phyloP scores from a whole-genome alignment of 1,140 invertebrate species.

The Euwallacea similis region DNA sequence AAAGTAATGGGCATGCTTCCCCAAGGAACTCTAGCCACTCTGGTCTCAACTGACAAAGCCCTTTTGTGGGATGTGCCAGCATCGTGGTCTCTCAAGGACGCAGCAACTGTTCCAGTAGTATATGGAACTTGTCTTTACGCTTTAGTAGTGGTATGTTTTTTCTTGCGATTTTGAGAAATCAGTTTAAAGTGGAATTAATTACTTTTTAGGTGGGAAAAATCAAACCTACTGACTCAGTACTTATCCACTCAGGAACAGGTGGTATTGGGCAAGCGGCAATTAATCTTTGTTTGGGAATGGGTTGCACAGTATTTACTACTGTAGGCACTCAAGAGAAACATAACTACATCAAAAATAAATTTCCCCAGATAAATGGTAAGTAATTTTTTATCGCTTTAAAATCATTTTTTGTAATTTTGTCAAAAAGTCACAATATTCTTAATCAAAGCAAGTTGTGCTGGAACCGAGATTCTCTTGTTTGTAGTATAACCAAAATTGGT shows the following conservation, averaged over 20 bases:
- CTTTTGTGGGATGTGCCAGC: conserved; percentile 80
- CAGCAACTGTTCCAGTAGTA: conserved; percentile 83
- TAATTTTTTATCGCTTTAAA: background rate
- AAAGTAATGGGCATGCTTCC: conserved; percentile 71
- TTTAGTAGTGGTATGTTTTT: conserved; percentile 58
- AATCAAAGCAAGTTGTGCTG: background rate
- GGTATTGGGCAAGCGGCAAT: conserved; percentile 89
- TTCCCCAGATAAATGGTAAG: conserved; percentile 65
- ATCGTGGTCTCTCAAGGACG: conserved; percentile 81
- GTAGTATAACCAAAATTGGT: background rate
- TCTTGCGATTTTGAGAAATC: background rate
- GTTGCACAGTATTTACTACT: conserved; percentile 73
- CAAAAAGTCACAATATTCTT: too few relatives aligned
- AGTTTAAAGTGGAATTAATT: background rate
- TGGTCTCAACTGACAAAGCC: conserved; percentile 60
- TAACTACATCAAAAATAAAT: conserved; percentile 70
- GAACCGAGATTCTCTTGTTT: background rate
- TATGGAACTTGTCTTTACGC: conserved; percentile 86
- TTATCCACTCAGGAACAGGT: conserved; percentile 85
- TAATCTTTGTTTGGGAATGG: conserved; percentile 70
- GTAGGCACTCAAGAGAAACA: conserved; percentile 76
- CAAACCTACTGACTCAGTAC: conserved; percentile 34
- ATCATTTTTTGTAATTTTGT: background rate
- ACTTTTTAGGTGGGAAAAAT: conserved; percentile 37
- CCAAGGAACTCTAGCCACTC: conserved; percentile 63